Conservation (phyloP, 2,888 invertebrate species). For the Lomographa bimaculata region DNA sequence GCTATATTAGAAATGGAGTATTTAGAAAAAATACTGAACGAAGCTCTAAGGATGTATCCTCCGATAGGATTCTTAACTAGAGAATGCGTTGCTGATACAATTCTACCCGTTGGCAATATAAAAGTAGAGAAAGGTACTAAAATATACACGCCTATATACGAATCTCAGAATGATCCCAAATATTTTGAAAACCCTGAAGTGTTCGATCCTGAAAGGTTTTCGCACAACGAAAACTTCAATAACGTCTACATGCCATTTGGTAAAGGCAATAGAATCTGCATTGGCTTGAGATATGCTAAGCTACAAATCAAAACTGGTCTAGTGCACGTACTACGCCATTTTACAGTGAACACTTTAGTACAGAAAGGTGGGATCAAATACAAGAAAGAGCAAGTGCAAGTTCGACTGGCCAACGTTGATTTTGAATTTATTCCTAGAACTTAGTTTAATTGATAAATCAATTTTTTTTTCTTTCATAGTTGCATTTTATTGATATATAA, state of each 20-base stretch:
- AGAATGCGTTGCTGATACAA: conserved; percentile 46
- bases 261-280: conserved; percentile 66
- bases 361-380: conserved; percentile 42
- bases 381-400: conserved; percentile 44
- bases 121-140: conserved; percentile 52
- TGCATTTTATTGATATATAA: too few relatives aligned
- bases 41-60: conserved; percentile 54
- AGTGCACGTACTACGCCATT: conserved; percentile 45
- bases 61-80: conserved; percentile 52
- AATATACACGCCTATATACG: conserved; percentile 54
- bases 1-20: conserved; percentile 25
- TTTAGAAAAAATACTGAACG: conserved; percentile 37
- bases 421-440: conserved; percentile 42
- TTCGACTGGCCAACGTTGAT: conserved; percentile 47
- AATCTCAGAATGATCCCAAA: conserved; percentile 65
- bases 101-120: conserved; percentile 58
- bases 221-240: conserved; percentile 39
- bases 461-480: too few relatives aligned
- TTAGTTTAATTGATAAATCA: too few relatives aligned
- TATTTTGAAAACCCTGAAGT: conserved; percentile 66
- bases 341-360: conserved; percentile 40
- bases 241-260: conserved; percentile 69
- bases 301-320: conserved; percentile 50
- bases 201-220: conserved; percentile 68
- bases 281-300: conserved; percentile 59